Base-by-base conservation (phyloP, 2,888 invertebrate species). In the Drosophila nr. perissopoda region DNA sequence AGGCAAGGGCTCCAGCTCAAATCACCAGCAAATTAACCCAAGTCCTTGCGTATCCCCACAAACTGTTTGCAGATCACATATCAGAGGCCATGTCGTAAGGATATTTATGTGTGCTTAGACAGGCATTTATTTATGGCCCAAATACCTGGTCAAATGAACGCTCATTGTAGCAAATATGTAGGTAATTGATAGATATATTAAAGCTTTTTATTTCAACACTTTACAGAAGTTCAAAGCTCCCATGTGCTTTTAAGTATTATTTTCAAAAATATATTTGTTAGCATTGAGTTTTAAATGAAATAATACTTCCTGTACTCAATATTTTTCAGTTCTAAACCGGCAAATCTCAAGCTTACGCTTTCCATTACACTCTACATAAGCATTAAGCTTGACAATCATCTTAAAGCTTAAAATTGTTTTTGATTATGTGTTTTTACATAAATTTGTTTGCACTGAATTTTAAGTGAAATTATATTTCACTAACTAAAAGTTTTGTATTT, bases 61-160 rank as follows among this genome's bases (percentile, higher is more conserved):
- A 65, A 51, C 56, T 76, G 71, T 62, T 70, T 70, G 25, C 46
- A 38, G 13, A 64, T 48, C 60, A 56, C 21, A 57, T 49, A 61
- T 59, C 40, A 58, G 42, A 38, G 46, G 38, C 11, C 62, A 51
- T 18, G 46, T 66, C 40, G 61, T 67, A 59, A 27, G 21, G 11
- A 27, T 68, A 66, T 34, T 40, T 29, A 31, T 11, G 29, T 40
- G 18, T 40, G 21, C 34, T n/a, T 31, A n/a, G 36, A 8, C 25
- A 21, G 25, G 3, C 25, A 7, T 25, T 42, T 34, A 25, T 27
- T 49, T 33, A 29, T 42, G 21, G 8, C 16, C 4, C 27, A 27
- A 51, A 34, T 33, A 42, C 18, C 3, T 36, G 31, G 46, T 25
- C 53, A 49, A 46, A 46, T 25, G 21, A 16, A 16, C 4, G 25